Base-by-base conservation (phyloP, 2,113 vertebrate species). In the Tragelaphus buxtoni region DNA sequence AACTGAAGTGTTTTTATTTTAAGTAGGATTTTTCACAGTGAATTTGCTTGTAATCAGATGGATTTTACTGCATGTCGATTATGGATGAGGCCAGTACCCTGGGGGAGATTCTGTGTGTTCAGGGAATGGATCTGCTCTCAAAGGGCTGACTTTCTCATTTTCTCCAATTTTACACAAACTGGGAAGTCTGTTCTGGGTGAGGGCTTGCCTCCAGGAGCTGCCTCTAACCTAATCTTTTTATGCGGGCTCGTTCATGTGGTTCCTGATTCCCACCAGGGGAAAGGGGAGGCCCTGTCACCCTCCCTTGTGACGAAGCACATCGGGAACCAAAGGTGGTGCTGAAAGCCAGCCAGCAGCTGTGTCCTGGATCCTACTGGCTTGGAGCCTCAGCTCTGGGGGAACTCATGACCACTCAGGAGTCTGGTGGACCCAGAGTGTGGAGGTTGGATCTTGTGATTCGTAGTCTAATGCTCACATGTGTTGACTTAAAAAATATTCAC, bases 261-360 rank as follows among this genome's bases (percentile, higher is more conserved):
- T 51, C 49, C 55, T 14, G 39, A 12, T 45, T 51, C 53, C 26
- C 10, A 3, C 49, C 12, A 9, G 16, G 6, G 1, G 4, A 2
- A 61, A 7, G 0, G n/a, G 22, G 28, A 83, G 3, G 11, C n/a
- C 10, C 32, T 28, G 30, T 18, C 49, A 5, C 11, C 47, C 22
- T 16, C 47, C 53, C 32, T 10, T 0, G 1, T 2, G 14, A 60
- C 2, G 2, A 18, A n/a, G 55, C 42, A 7, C 0, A 0, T 61
- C 9, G 26, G 51, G 12, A 51, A n/a, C 47, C 47, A 76, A 24
- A 32, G 47, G 4, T 9, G 56, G 18, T 9, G 1, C 77, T 32
- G 18, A 30, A 35, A 58, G 5, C 10, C 13, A 3, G 56, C 8
- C 13, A 3, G 56, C 8, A 20, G 24, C 55, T 8, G 9, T 0